Percentiles rank a stretch among this genome's conserved stretches.
These are phyloP conservation scores for Lacanobia wlatinum DNA, from an alignment of 2,888 invertebrate genomes.

Conservation along the genomic window DNA sequence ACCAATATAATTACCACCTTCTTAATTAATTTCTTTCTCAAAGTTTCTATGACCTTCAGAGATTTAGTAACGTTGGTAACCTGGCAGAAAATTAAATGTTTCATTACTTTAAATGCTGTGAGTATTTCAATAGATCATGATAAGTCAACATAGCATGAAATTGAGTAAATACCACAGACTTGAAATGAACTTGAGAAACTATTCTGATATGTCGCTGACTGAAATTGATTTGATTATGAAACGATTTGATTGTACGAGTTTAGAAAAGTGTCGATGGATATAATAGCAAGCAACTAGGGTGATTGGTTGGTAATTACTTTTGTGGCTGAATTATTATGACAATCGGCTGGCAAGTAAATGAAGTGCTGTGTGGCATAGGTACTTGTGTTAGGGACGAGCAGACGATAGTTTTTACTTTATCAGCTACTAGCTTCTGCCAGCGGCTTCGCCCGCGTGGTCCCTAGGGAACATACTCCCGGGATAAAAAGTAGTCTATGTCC, in stretches of 20 bases:
- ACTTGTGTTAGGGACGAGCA: neutral
- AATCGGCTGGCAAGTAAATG: neutral
- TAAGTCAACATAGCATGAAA: constrained; percentile 74
- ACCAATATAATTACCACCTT: constrained; percentile 46
- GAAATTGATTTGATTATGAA: constrained; percentile 42
- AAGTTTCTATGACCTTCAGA: constrained; percentile 68
- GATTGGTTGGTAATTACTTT: neutral
- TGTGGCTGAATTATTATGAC: constrained; percentile 2
- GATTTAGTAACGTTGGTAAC: constrained; percentile 68
- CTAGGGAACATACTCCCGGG: no score
- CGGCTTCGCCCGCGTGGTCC: no score
- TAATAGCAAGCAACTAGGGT: neutral
- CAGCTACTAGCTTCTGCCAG: no score
- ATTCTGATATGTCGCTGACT: constrained; percentile 40
- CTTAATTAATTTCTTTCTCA: constrained; percentile 45
- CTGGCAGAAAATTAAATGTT: constrained; percentile 71
- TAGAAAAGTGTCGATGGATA: constrained; percentile 11
- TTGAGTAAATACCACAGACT: constrained; percentile 67
- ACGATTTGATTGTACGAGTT: constrained; percentile 27
- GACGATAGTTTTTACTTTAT: neutral
- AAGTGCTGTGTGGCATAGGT: no score
- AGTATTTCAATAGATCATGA: constrained; percentile 64
- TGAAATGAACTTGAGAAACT: constrained; percentile 59
- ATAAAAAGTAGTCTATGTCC: no score
- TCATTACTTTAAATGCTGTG: constrained; percentile 64